Conservation (phyloP, 2,797 vertebrate species). For the Myotis myotis region DNA sequence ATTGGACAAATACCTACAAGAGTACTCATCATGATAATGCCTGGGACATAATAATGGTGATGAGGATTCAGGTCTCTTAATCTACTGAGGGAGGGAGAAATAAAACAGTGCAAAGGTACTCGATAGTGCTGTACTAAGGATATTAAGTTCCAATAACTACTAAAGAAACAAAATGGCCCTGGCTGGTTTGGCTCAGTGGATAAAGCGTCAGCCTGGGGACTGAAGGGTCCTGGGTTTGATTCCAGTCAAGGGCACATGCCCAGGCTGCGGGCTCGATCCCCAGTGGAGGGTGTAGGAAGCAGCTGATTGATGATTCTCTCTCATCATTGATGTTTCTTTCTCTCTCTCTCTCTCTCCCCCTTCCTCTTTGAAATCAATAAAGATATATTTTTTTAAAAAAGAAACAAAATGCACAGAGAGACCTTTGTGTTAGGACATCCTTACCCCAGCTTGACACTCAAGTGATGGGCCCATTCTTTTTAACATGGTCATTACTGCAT, state of each 20-base stretch:
- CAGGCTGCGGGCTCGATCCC: no score
- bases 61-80: not conserved
- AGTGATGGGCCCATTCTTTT: not conserved
- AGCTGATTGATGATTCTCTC: no score
- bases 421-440: not conserved
- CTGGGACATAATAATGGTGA: not conserved
- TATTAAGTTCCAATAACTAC: not conserved
- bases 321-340: no score
- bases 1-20: not conserved
- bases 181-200: no score
- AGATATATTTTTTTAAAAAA: not conserved
- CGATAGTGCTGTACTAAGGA: not conserved
- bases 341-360: no score
- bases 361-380: no score
- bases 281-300: no score
- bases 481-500: not conserved
- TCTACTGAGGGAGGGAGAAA: not conserved
- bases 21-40: not conserved
- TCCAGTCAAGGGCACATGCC: no score
- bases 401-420: not conserved
- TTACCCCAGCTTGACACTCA: not conserved
- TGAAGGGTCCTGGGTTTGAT: no score
- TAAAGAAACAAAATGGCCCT: not conserved
- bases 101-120: not conserved
- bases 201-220: no score